These are phyloP conservation scores for Deilephila elpenor DNA, from an alignment of 2,888 invertebrate genomes.

Conservation along the genomic window DNA sequence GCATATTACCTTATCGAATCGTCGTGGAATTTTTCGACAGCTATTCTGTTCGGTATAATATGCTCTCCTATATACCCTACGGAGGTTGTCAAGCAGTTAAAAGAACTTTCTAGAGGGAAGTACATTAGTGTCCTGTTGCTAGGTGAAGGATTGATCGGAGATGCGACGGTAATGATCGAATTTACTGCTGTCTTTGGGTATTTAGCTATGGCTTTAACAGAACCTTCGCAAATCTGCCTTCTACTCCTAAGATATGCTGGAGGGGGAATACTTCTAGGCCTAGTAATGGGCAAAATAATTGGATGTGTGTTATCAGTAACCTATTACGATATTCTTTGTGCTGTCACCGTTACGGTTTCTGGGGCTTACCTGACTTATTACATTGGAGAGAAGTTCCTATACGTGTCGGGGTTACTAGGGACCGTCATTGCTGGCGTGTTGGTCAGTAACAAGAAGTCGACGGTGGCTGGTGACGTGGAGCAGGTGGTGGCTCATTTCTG, in stretches of 20 bases:
- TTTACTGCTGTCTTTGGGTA: slow-evolving; percentile 72
- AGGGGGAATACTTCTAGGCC: slow-evolving; percentile 68
- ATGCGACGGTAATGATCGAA: slow-evolving; percentile 74
- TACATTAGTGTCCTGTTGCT: slow-evolving; percentile 69
- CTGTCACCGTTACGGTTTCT: slow-evolving; percentile 67
- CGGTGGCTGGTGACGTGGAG: slow-evolving; percentile 73
- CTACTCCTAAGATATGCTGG: slow-evolving; percentile 68
- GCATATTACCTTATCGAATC: slow-evolving; percentile 69
- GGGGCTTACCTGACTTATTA: slow-evolving; percentile 74
- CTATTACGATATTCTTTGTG: slow-evolving; percentile 71
- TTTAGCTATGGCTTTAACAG: slow-evolving; percentile 61
- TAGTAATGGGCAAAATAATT: slow-evolving; percentile 71
- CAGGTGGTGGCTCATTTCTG: slow-evolving; percentile 67
- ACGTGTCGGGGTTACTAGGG: slow-evolving; percentile 72
- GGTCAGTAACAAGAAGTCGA: slow-evolving; percentile 69
- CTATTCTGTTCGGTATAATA: slow-evolving; percentile 69
- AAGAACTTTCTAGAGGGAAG: slow-evolving; percentile 71
- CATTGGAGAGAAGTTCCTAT: slow-evolving; percentile 74
- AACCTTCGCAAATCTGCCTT: slow-evolving; percentile 64
- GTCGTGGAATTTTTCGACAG: slow-evolving; percentile 67
- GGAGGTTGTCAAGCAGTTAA: slow-evolving; percentile 70
- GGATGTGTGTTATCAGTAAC: slow-evolving; percentile 65
- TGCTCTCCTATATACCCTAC: slow-evolving; percentile 76
- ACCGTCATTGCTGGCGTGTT: slow-evolving; percentile 71
- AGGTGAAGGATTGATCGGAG: slow-evolving; percentile 74